A percentile compares a stretch with the other conserved stretches of the same genome.
These are phyloP conservation scores for Luperina nickerlii DNA, from an alignment of 2,888 invertebrate species.

Conservation along the genomic window DNA sequence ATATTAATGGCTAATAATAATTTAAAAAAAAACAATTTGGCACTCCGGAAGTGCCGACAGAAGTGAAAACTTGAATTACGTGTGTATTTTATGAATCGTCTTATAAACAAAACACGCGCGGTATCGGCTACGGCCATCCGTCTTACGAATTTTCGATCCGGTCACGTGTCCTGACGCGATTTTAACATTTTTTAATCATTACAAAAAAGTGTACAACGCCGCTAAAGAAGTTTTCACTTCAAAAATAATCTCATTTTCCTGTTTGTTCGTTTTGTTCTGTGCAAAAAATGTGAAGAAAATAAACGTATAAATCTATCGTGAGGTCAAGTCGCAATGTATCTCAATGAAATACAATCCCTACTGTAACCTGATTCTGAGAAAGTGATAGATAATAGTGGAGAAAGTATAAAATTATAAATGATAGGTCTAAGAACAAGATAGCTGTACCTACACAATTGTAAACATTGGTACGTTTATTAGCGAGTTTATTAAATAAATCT, in stretches of 20 bases:
- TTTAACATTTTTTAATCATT: too few species aligned
- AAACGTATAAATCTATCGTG: neutral
- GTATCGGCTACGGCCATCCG: too few species aligned
- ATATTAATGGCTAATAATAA: too few species aligned
- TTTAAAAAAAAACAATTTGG: too few species aligned
- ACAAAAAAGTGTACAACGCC: too few species aligned
- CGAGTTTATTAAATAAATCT: neutral
- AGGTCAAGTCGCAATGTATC: neutral
- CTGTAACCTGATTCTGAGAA: slow-evolving; percentile 17
- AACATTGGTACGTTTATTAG: neutral
- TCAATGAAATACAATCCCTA: slow-evolving; percentile 12
- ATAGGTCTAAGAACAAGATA: neutral
- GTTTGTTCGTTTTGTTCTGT: neutral
- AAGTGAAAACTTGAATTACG: too few species aligned
- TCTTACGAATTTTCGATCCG: too few species aligned
- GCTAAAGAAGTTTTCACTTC: too few species aligned
- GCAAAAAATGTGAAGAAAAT: neutral
- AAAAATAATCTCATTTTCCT: neutral
- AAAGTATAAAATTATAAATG: neutral
- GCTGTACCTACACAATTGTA: neutral
- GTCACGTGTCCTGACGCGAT: too few species aligned
- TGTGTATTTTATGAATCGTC: too few species aligned
- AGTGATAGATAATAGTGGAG: slow-evolving; percentile 11
- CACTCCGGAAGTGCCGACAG: too few species aligned
- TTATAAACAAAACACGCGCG: too few species aligned